Evolutionary conservation across 2,797 vertebrate species (phyloP).

Genomic region (Odontamblyopus lacepedii): DNA sequence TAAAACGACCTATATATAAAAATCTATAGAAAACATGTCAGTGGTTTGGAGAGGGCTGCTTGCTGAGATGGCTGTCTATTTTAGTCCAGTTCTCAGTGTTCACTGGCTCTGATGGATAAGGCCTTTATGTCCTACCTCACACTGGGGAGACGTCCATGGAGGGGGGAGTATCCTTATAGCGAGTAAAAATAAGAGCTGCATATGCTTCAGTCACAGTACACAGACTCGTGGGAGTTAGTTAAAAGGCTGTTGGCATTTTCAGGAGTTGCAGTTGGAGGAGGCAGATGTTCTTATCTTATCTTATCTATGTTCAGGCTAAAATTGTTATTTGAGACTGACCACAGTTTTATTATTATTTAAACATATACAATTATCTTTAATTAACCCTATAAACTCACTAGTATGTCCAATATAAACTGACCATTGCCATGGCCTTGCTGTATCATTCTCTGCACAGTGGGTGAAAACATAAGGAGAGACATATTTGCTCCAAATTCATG

Average conservation of each 20-base stretch:
- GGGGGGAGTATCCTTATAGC: neutral
- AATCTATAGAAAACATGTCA: slow-evolving; percentile 2
- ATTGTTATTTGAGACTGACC: neutral
- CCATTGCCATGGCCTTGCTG: no score
- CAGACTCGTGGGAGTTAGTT: slow-evolving; percentile 8
- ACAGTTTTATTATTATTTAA: neutral
- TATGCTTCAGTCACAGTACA: slow-evolving; percentile 7
- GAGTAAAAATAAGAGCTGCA: slow-evolving; percentile 2
- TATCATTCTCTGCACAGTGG: no score
- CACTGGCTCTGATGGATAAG: slow-evolving; percentile 18
- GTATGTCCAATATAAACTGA: no score
- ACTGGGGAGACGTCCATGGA: slow-evolving; percentile 11
- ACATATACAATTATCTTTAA: neutral
- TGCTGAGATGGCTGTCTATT: slow-evolving; percentile 35
- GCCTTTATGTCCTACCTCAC: slow-evolving; percentile 20
- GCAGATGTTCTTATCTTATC: no score
- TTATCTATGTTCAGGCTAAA: neutral
- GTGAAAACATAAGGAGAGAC: no score
- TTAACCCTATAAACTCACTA: neutral
- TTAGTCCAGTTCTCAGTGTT: slow-evolving; percentile 41
- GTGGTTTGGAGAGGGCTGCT: slow-evolving; percentile 26
- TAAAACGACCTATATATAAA: neutral
- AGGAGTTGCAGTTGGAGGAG: neutral
- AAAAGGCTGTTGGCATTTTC: neutral
- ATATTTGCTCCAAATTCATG: neutral